Evolutionary conservation across 2,888 invertebrate genomes (phyloP).

Genomic region (Drosophila percnosoma): DNA sequence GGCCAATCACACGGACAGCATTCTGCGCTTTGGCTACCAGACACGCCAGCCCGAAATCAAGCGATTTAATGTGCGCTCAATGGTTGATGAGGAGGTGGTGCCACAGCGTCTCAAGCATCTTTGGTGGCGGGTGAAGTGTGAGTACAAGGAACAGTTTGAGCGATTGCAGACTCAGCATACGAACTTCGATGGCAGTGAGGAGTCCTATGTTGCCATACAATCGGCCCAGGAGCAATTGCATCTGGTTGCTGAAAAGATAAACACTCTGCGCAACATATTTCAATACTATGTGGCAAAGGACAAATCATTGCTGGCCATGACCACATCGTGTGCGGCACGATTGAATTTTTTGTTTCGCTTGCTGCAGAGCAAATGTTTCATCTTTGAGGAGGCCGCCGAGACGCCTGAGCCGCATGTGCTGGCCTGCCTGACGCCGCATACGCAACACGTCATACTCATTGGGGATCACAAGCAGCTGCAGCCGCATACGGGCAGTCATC

Average conservation of each 20-base stretch:
- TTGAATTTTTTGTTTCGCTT: conserved; percentile 87
- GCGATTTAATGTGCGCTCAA: conserved; percentile 85
- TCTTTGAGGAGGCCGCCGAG: conserved; percentile 96
- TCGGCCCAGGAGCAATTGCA: conserved; percentile 68
- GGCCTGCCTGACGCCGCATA: conserved; percentile 89
- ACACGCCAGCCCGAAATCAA: conserved; percentile 87
- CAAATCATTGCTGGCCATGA: conserved; percentile 89
- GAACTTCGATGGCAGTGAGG: conserved; percentile 81
- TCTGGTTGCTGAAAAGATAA: conserved; percentile 83
- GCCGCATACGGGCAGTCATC: conserved; percentile 88
- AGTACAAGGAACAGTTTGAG: conserved; percentile 77
- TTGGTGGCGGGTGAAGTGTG: conserved; percentile 74
- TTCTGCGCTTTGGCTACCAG: conserved; percentile 90
- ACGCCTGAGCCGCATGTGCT: conserved; percentile 94
- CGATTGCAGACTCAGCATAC: conserved; percentile 75
- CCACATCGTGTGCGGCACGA: conserved; percentile 91
- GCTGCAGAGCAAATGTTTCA: conserved; percentile 88
- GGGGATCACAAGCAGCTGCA: conserved; percentile 94
- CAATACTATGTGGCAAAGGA: conserved; percentile 86
- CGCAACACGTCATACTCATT: conserved; percentile 93
- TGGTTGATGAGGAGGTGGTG: conserved; percentile 41
- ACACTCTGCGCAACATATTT: conserved; percentile 86
- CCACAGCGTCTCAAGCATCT: conserved; percentile 74
- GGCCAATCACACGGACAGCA: conserved; percentile 86
- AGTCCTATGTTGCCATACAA: conserved; percentile 71